Conservation (phyloP, 2,888 invertebrate genomes). For the Apodemia mormo region DNA sequence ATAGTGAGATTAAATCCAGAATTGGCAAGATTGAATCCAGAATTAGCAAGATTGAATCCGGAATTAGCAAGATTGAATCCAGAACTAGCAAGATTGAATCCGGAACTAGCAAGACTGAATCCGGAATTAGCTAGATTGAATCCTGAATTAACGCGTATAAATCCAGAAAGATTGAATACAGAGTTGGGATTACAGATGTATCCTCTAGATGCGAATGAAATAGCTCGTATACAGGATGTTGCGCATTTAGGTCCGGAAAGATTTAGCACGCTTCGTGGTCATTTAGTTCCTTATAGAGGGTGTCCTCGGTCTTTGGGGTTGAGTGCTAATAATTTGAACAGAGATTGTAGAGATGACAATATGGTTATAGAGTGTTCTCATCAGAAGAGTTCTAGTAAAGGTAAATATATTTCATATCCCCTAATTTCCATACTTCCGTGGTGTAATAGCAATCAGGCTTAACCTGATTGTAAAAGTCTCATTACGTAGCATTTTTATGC, state of each 20-base stretch:
- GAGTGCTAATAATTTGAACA: slow-evolving; percentile 65
- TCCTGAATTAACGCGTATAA: slow-evolving; percentile 44
- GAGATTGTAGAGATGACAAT: slow-evolving; percentile 62
- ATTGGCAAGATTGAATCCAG: too few species aligned
- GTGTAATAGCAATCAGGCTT: too few species aligned
- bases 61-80: slow-evolving; percentile 43
- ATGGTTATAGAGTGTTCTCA: slow-evolving; percentile 62
- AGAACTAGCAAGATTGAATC: slow-evolving; percentile 44
- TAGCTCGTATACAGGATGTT: slow-evolving; percentile 55
- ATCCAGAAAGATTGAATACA: slow-evolving; percentile 45
- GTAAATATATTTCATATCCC: slow-evolving; percentile 41
- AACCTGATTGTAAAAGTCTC: too few species aligned
- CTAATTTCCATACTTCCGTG: too few species aligned
- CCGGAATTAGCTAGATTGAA: slow-evolving; percentile 45
- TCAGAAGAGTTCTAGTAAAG: slow-evolving; percentile 68
- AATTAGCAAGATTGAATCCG: slow-evolving; percentile 31
- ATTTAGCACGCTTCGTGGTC: slow-evolving; percentile 68
- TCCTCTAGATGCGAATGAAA: slow-evolving; percentile 47
- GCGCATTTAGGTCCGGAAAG: slow-evolving; percentile 54
- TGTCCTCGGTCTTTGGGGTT: slow-evolving; percentile 61
- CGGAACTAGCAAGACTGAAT: slow-evolving; percentile 43
- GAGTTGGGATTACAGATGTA: slow-evolving; percentile 44
- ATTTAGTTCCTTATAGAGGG: slow-evolving; percentile 67
- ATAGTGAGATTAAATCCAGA: too few species aligned
- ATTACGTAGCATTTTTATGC: too few species aligned